Evolutionary conservation across 1,140 invertebrate species (phyloP), one percentile per base, ranked within the genome.

Genomic region (Megathymus violae): DNA sequence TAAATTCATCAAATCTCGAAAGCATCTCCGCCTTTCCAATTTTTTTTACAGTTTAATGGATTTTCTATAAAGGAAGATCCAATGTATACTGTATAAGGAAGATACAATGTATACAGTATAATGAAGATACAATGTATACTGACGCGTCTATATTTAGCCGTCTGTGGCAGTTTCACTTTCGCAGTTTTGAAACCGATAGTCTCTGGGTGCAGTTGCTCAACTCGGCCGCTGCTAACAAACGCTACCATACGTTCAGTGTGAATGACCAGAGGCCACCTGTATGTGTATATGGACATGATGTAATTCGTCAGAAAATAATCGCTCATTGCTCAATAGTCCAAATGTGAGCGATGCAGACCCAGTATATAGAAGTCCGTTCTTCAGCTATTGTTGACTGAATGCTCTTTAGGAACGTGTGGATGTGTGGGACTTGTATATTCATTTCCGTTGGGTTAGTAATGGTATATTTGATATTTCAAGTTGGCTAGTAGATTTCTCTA

Each of bases 101-200:
- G 52, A 58, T 58, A 56, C 38, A 40, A 56, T 44, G 43, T 56
- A 56, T 31, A n/a, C n/a, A n/a, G n/a, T n/a, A n/a, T n/a, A n/a
- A n/a, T n/a, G n/a, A n/a, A 31, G 52, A 58, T 58, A 56, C 38
- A 40, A 41, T 54, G 15, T 16, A 52, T 19, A 41, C 19, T 9
- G 22, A 27, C 14, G 22, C 22, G 19, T 13, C 36, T 17, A 56
- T 13, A 56, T 41, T 43, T 56, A 56, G 4, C 19, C 11, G 41
- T 56, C 46, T 47, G 3, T 7, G 9, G 19, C 13, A 31, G 40
- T 31, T 56, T 44, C 38, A 43, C 25, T 31, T 15, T 25, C 25
- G 14, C 4, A n/a, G 25, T 44, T 56, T 56, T 44, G 14, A 56
- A 44, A 43, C 38, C 10, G 1, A 27, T 6, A 36, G 19, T 25